A percentile compares a stretch with the other conserved stretches of the same genome.
Evolutionary conservation across 2,888 invertebrate genomes (phyloP).

Genomic region (Pandemis heparana): DNA sequence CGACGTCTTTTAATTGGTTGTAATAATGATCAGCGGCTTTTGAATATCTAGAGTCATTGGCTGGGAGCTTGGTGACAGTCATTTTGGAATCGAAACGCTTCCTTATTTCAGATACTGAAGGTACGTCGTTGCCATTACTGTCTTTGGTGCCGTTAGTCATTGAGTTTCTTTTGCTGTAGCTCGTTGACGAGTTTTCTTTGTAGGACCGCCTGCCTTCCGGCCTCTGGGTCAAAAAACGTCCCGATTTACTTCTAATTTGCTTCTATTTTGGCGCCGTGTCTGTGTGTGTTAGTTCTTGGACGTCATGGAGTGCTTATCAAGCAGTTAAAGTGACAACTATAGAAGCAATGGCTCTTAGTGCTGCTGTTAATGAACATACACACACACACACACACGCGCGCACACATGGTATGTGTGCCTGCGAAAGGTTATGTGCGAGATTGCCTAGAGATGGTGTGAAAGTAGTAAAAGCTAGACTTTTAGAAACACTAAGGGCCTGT

Average conservation of each 20-base stretch:
- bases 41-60: slow-evolving; percentile 71
- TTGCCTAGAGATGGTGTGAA: background rate
- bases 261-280: slow-evolving; percentile 60
- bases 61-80: slow-evolving; percentile 79
- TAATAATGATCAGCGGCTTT: slow-evolving; percentile 74
- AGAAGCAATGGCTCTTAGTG: slow-evolving; percentile 57
- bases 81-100: slow-evolving; percentile 85
- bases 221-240: slow-evolving; percentile 64
- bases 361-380: slow-evolving; percentile 75
- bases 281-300: slow-evolving; percentile 80
- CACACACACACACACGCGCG: slow-evolving; percentile 81
- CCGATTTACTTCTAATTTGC: slow-evolving; percentile 17
- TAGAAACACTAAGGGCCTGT: too few species aligned
- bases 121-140: slow-evolving; percentile 86
- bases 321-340: slow-evolving; percentile 52
- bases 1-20: slow-evolving; percentile 75
- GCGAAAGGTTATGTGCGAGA: slow-evolving; percentile 60
- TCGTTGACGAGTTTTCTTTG: slow-evolving; percentile 73
- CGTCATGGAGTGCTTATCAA: slow-evolving; percentile 50
- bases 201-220: slow-evolving; percentile 76
- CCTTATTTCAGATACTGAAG: slow-evolving; percentile 86
- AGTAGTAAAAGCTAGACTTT: background rate
- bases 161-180: slow-evolving; percentile 73
- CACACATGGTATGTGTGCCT: slow-evolving; percentile 70
- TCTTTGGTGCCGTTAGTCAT: slow-evolving; percentile 81